A percentile compares a stretch with the other conserved stretches of the same genome.
Conservation (phyloP, 2,113 vertebrate genomes). For the Tragelaphus imberbis region DNA sequence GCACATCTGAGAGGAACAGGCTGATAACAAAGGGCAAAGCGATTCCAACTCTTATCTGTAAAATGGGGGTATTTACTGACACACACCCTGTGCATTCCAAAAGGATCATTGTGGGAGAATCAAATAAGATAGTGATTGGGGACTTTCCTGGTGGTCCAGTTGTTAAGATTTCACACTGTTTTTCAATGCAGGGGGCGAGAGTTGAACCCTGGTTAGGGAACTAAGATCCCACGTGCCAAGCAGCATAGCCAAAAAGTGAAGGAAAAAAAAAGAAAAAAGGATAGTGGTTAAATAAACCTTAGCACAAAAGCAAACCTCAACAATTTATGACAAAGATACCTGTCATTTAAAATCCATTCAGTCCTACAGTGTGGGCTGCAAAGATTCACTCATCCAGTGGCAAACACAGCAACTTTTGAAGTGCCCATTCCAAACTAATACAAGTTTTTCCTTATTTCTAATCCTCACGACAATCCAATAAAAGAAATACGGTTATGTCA, state of each 20-base stretch:
- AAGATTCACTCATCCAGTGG: background rate
- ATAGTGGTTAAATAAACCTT: background rate
- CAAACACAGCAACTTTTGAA: background rate
- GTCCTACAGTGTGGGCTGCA: background rate
- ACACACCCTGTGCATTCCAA: background rate
- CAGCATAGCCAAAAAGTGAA: background rate
- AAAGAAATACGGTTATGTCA: background rate
- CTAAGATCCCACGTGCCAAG: background rate
- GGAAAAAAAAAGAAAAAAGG: background rate
- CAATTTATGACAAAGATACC: too few relatives aligned
- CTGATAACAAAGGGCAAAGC: background rate
- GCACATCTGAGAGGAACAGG: background rate
- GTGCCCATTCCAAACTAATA: background rate
- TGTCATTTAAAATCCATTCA: background rate
- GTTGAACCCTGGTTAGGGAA: background rate
- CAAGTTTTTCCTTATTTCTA: background rate
- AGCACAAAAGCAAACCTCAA: background rate
- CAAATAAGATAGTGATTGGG: background rate
- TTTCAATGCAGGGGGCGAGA: background rate
- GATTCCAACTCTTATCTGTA: background rate
- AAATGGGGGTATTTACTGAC: background rate
- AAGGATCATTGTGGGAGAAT: background rate
- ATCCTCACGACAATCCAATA: background rate
- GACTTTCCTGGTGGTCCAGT: background rate
- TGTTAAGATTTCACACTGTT: background rate